Percentiles rank a stretch among this genome's conserved stretches.
Evolutionary conservation across 2,797 vertebrate genomes (phyloP).

Genomic region (Taeniopygia guttata): DNA sequence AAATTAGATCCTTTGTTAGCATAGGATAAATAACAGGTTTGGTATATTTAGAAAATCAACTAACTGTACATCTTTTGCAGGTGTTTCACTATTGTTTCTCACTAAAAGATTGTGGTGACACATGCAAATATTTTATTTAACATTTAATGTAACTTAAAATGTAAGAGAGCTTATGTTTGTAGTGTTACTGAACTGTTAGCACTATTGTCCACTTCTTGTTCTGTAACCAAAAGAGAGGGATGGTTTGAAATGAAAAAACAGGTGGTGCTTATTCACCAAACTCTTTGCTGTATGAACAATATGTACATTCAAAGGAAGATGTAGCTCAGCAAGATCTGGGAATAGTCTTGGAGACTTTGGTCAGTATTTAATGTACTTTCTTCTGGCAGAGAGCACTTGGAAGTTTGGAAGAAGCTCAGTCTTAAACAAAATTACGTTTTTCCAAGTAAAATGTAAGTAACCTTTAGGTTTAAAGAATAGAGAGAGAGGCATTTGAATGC

Average conservation of each 20-base stretch:
- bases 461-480: not conserved
- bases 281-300: not conserved
- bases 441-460: not conserved
- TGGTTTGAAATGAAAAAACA: not conserved
- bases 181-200: not conserved
- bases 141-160: not conserved
- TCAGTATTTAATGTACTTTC: not conserved
- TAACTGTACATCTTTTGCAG: not conserved
- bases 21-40: not conserved
- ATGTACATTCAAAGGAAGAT: not conserved
- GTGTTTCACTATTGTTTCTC: not conserved
- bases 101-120: not conserved
- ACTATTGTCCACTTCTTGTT: not conserved
- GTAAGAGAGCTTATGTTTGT: not conserved
- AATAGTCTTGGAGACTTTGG: not conserved
- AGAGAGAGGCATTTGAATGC: not conserved
- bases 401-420: not conserved
- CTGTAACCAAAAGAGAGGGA: not conserved
- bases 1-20: not conserved
- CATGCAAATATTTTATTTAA: not conserved
- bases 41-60: not conserved
- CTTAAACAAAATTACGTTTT: not conserved
- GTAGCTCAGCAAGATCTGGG: not conserved
- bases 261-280: not conserved
- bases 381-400: not conserved